These are phyloP conservation scores for Bugula neritina DNA, from an alignment of 2,888 invertebrate genomes.

Conservation along the genomic window DNA sequence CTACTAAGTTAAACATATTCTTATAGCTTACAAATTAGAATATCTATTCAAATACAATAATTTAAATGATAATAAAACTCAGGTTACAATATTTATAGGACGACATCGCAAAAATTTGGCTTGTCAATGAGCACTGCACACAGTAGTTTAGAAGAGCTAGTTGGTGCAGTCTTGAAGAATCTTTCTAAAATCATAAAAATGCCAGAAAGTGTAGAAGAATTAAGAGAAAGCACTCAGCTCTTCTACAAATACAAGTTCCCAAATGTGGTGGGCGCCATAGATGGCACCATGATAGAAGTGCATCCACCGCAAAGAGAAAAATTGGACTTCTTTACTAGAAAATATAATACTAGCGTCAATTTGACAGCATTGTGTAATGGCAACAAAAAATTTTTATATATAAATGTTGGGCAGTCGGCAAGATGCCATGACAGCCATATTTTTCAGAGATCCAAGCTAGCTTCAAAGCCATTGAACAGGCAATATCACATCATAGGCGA, in stretches of 20 bases:
- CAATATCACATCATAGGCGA: neutral
- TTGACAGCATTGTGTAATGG: neutral
- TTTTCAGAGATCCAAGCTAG: neutral
- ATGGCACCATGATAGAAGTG: neutral
- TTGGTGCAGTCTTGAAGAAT: neutral
- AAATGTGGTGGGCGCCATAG: neutral
- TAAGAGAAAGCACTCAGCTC: neutral
- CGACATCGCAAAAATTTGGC: neutral
- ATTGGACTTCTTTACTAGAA: neutral
- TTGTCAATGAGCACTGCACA: neutral
- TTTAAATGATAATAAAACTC: too few relatives aligned
- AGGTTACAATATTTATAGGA: too few relatives aligned
- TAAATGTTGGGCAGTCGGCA: constrained; percentile 1
- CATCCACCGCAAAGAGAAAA: neutral
- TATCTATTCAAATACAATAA: too few relatives aligned
- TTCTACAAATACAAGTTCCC: neutral
- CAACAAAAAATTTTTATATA: neutral
- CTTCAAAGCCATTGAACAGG: too few relatives aligned
- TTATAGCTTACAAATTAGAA: too few relatives aligned
- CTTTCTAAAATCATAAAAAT: neutral
- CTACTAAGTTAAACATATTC: too few relatives aligned
- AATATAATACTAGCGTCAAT: neutral
- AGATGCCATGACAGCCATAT: constrained; percentile 19
- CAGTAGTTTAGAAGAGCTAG: neutral
- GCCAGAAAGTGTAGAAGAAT: neutral